Evolutionary conservation across 1,140 invertebrate species (phyloP).

Genomic region (Drosophila parvula): DNA sequence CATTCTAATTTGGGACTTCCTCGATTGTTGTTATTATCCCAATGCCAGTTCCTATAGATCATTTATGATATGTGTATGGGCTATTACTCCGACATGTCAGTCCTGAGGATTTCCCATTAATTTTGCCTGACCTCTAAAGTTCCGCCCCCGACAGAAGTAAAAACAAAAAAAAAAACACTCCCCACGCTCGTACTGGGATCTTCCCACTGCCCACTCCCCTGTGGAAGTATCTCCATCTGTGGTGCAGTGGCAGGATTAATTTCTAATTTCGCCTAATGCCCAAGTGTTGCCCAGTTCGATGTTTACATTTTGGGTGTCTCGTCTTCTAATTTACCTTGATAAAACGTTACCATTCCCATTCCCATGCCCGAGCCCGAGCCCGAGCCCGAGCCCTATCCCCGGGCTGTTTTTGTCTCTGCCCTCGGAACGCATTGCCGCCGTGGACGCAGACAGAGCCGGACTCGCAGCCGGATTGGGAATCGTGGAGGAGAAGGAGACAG

Average conservation of each 20-base stretch:
- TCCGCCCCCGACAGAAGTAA: constrained; percentile 29
- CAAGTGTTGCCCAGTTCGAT: constrained; percentile 44
- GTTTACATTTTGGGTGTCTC: constrained; percentile 53
- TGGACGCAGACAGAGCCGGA: constrained; percentile 36
- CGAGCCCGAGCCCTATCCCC: constrained; percentile 49
- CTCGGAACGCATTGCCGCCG: constrained; percentile 45
- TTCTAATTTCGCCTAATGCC: constrained; percentile 62
- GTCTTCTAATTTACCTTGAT: constrained; percentile 66
- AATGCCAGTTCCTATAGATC: constrained; percentile 19
- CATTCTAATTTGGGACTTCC: constrained; percentile 34
- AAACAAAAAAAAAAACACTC: constrained; percentile 22
- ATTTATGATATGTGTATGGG: constrained; percentile 32
- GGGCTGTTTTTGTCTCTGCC: constrained; percentile 59
- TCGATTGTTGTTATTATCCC: constrained; percentile 22
- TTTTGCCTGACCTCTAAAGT: constrained; percentile 48
- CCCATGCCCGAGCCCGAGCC: constrained; percentile 18
- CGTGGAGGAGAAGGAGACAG: constrained; percentile 40
- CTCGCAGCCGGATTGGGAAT: constrained; percentile 36
- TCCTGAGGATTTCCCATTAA: constrained; percentile 52
- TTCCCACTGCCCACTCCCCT: constrained; percentile 13
- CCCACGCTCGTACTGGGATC: constrained; percentile 7
- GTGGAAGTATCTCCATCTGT: constrained; percentile 42
- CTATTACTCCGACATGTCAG: constrained; percentile 45
- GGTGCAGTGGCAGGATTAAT: constrained; percentile 53
- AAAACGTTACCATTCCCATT: constrained; percentile 53